Base-by-base conservation (phyloP, 2,888 invertebrate genomes). In the Cephalotes varians region DNA sequence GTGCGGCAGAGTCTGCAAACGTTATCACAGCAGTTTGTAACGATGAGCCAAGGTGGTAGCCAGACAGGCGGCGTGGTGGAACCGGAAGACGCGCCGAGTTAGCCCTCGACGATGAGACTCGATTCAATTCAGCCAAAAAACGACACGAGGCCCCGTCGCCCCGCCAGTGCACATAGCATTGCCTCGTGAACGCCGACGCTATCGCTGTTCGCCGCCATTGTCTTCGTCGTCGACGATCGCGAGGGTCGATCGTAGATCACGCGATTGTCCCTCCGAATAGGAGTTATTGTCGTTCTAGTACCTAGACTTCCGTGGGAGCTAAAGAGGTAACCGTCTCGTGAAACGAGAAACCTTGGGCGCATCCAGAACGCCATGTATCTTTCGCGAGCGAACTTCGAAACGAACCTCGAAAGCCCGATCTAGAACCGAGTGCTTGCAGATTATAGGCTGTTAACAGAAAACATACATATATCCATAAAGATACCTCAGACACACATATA, bases 1-100 rank as follows among this genome's bases (percentile, higher is more conserved):
- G 97, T 98, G 83, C 96, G 98, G 86, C 97, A 97, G 94, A 97
- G 97, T 79, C 94, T 98, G 92, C 98, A 98, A 95, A 97, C 97
- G 71, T 95, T 98, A 88, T 97, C 98, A 31, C 96, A 97, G 88
- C 96, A 94, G 81, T 93, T 94, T 69, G 91, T 93, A 44, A 87
- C 91, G 86, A 91, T 93, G 91, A 92, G 90, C 81, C 91, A 92
- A 69, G 90, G 87, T 47, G 91, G 87, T 58, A 87, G 89, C 67
- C 92, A 82, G 88, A 81, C 83, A 9, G 86, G 91, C 40, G 87
- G 88, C 7, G 80, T 88, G 56, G 81, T 91, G 58, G 93, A 93
- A 62, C 92, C 92, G 44, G 92, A 93, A 65, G 92, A 93, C 62
- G 91, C 93, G 73, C 93, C 93, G 81, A 94, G 93, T 93, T 94